These are phyloP conservation scores for Andrena praecox DNA, from an alignment of 2,888 invertebrate species.

Conservation along the genomic window DNA sequence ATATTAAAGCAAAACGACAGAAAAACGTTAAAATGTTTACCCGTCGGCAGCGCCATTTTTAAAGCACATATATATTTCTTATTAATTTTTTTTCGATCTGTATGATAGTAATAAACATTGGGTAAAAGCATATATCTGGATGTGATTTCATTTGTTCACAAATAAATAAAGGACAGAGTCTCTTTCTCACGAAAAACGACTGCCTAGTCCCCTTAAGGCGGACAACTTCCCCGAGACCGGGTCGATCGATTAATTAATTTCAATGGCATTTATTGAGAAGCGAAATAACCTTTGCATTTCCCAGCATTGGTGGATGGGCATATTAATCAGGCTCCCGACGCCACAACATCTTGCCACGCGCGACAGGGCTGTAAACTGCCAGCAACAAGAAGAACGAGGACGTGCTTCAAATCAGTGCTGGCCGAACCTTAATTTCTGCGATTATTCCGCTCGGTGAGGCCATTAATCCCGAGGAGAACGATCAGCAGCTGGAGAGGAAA, in stretches of 20 bases:
- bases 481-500: neutral
- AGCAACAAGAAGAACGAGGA: neutral
- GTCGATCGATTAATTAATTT: conserved; percentile 1
- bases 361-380: neutral
- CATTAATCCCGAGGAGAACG: conserved; percentile 18
- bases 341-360: neutral
- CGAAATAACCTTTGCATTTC: neutral
- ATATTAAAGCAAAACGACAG: too few species aligned
- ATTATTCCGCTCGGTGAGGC: conserved; percentile 27
- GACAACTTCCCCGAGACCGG: neutral
- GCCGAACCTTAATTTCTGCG: neutral
- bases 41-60: too few species aligned
- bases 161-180: too few species aligned
- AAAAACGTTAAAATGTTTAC: too few species aligned
- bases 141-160: too few species aligned
- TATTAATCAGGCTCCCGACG: conserved; percentile 1
- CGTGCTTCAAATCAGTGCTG: neutral
- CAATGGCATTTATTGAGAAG: neutral
- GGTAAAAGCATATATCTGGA: too few species aligned
- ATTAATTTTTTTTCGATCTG: too few species aligned
- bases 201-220: too few species aligned
- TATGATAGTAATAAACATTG: too few species aligned
- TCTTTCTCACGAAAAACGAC: too few species aligned
- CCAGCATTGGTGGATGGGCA: neutral
- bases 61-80: too few species aligned